Conservation (phyloP, 2,888 invertebrate genomes). For the Hemithea aestivaria region DNA sequence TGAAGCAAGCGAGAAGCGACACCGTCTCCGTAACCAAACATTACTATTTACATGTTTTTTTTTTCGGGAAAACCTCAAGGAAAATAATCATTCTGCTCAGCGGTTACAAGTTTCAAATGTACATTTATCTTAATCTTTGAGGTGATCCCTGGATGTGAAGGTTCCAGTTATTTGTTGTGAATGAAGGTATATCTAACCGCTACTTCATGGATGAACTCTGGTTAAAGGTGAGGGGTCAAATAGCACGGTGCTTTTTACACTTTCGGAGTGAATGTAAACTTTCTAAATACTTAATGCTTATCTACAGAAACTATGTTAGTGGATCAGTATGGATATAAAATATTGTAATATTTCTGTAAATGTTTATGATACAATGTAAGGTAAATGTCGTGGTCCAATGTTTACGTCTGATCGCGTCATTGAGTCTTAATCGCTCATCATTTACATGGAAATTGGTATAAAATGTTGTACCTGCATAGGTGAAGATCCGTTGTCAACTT, state of each 20-base stretch:
- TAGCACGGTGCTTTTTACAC: slow-evolving; percentile 64
- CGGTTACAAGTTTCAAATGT: slow-evolving; percentile 1
- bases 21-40: slow-evolving; percentile 75
- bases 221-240: slow-evolving; percentile 62
- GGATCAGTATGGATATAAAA: slow-evolving; percentile 59
- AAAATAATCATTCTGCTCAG: slow-evolving; percentile 22
- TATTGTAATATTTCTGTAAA: slow-evolving; percentile 30
- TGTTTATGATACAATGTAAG: slow-evolving; percentile 36
- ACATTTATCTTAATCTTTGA: slow-evolving; percentile 52
- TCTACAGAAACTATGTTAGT: slow-evolving; percentile 71
- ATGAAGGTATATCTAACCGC: slow-evolving; percentile 50
- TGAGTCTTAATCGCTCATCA: slow-evolving; percentile 7
- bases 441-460: slow-evolving; percentile 9
- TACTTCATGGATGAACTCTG: slow-evolving; percentile 51
- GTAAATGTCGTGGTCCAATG: slow-evolving; percentile 21
- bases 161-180: slow-evolving; percentile 59
- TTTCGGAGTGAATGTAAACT: slow-evolving; percentile 43
- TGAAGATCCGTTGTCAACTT: slow-evolving; percentile 91
- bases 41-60: slow-evolving; percentile 68
- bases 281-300: slow-evolving; percentile 42
- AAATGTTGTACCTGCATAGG: slow-evolving; percentile 88
- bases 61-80: slow-evolving; percentile 56
- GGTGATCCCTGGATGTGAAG: slow-evolving; percentile 53
- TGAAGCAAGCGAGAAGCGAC: slow-evolving; percentile 83
- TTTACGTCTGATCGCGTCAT: slow-evolving; percentile 23